Base-by-base conservation (phyloP, 2,888 invertebrate genomes). In the Dasysyrphus albostriatus region DNA sequence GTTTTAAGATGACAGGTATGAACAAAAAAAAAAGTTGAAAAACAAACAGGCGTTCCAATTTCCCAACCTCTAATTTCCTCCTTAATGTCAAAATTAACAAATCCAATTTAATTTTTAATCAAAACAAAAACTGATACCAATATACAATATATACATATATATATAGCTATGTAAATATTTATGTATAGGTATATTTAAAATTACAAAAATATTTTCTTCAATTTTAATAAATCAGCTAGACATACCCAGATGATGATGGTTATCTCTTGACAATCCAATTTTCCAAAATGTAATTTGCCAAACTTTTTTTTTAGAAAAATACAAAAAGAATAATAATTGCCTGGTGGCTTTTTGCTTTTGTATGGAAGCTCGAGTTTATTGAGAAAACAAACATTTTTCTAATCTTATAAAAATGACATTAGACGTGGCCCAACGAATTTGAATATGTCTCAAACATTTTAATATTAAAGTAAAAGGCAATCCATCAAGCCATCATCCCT, bases 381-480 rank as follows among this genome's bases (percentile, higher is more conserved):
- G 61, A 73, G 34, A 8, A 67, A 34, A 37, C 39, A 72, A 61
- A 42, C 16, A 67, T 42, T 56, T 67, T 59, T 81, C 47, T 85
- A 77, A 85, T 85, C 82, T 74, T 82, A 85, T 85, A 69, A 74
- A 78, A 85, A 85, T 74, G 77, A 82, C 73, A 73, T 81, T 82
- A 76, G 44, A 37, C 77, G 54, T 54, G 61, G 63, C 69, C 74
- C 59, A 82, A 74, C 63, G 74, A 85, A 77, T 82, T 77, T 74
- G 82, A 85, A 77, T 24, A 24, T 42, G 61, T 72, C 67, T 69
- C 67, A 67, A 77, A 61, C 39, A 77, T 81, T 81, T 81, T 63
- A 73, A 81, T 73, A 74, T 47, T 54, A 24, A 24, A 69, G 56
- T 69, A 47, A 81, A 73, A 77, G 84, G 84, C 70, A 70, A 85